These are phyloP conservation scores for Loris lydekkerianus DNA, from an alignment of 2,797 vertebrate species.

Conservation along the genomic window DNA sequence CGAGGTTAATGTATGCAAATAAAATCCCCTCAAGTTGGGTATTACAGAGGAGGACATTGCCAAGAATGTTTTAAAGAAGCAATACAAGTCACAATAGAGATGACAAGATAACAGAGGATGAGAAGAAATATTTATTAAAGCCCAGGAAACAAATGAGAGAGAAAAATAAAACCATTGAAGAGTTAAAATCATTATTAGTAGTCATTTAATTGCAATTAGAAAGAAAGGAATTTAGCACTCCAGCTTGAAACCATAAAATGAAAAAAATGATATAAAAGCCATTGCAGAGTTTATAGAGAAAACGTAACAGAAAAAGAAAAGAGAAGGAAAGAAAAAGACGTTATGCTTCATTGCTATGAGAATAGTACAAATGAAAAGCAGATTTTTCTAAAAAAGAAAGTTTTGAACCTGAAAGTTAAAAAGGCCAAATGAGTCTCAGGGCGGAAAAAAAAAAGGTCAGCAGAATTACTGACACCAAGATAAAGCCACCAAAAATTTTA, in stretches of 20 bases:
- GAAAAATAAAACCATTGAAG: background rate
- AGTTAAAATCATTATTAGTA: background rate
- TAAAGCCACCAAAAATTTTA: background rate
- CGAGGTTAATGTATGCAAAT: background rate
- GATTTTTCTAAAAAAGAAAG: background rate
- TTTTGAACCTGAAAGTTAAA: background rate
- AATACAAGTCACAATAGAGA: background rate
- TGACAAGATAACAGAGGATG: background rate
- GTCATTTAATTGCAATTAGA: background rate
- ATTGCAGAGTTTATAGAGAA: background rate
- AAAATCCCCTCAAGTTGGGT: background rate
- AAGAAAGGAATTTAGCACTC: background rate
- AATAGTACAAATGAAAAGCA: background rate
- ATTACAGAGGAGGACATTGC: too few species aligned
- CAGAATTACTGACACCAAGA: background rate
- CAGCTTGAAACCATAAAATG: background rate
- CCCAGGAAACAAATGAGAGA: background rate
- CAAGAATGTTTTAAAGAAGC: background rate
- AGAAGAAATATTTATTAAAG: background rate
- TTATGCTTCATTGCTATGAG: background rate
- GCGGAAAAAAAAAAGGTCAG: background rate
- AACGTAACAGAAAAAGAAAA: background rate
- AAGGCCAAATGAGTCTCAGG: background rate
- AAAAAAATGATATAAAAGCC: background rate
- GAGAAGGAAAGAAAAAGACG: background rate